These are phyloP conservation scores for Phocoena phocoena DNA, from an alignment of 2,113 vertebrate species.

Conservation along the genomic window DNA sequence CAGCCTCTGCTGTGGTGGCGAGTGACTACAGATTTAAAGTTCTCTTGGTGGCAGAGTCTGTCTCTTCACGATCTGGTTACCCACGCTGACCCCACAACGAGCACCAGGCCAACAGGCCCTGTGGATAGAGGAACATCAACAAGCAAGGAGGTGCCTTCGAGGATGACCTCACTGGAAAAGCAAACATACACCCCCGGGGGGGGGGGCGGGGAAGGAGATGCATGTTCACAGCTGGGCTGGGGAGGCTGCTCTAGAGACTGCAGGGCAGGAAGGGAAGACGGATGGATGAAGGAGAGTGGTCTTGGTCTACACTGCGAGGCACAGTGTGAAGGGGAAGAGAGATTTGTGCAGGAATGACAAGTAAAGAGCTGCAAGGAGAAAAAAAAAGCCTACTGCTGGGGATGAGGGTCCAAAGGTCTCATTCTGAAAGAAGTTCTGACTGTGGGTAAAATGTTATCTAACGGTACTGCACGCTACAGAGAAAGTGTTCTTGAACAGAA, in stretches of 20 bases:
- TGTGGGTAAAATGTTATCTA: no score
- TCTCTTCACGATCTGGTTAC: neutral
- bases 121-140: neutral
- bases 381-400: neutral
- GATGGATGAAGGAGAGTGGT: neutral
- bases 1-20: neutral
- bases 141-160: neutral
- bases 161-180: constrained; percentile 37
- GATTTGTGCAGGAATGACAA: neutral
- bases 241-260: neutral
- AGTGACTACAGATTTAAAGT: neutral
- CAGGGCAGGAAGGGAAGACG: neutral
- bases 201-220: neutral
- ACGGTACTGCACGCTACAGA: no score
- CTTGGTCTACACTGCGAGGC: neutral
- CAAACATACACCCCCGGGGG: neutral
- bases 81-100: neutral
- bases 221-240: neutral
- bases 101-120: neutral
- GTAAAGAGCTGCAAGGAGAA: neutral
- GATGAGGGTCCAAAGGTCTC: neutral
- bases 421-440: neutral
- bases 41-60: neutral
- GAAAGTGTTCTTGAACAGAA: no score
- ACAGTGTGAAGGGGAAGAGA: neutral